phyloP scores from a whole-genome alignment of 1,140 invertebrate species.

The Drosophila sp. region DNA sequence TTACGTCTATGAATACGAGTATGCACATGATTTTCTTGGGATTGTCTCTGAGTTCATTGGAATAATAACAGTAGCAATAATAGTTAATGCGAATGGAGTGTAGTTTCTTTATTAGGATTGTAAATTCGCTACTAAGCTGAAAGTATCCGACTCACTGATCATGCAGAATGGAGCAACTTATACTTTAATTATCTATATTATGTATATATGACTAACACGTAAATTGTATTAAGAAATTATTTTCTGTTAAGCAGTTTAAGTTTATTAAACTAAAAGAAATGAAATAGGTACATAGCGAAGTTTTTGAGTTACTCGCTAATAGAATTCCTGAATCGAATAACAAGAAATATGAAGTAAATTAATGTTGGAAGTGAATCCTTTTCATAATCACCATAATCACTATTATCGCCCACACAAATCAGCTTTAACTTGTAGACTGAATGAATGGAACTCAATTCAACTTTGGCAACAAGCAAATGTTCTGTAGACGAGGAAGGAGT shows the following conservation, averaged over 20 bases:
- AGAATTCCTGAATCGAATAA: no score
- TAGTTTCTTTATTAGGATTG: slow-evolving; percentile 38
- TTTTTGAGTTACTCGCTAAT: no score
- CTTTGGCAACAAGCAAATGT: slow-evolving; percentile 40
- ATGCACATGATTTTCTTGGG: not conserved
- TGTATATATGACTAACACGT: no score
- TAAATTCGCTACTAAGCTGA: no score
- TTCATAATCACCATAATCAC: slow-evolving; percentile 50
- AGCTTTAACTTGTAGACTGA: slow-evolving; percentile 15
- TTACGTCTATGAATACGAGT: slow-evolving; percentile 1
- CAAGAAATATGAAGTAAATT: slow-evolving; percentile 6
- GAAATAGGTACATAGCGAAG: no score
- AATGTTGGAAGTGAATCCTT: not conserved
- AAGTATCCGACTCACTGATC: no score
- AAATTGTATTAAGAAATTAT: no score
- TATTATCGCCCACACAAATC: slow-evolving; percentile 43
- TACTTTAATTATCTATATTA: no score
- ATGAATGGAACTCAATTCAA: slow-evolving; percentile 38
- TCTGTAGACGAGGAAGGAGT: slow-evolving; percentile 58
- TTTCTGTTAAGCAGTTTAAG: no score
- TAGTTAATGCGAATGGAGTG: slow-evolving; percentile 71
- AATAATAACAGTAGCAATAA: slow-evolving; percentile 57
- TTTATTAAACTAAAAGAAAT: no score
- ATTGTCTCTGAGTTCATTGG: slow-evolving; percentile 37
- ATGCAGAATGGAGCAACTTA: no score